A percentile compares a stretch with the other conserved stretches of the same genome.
phyloP scores from a whole-genome alignment of 2,113 vertebrate genomes.

The Helogale parvula region DNA sequence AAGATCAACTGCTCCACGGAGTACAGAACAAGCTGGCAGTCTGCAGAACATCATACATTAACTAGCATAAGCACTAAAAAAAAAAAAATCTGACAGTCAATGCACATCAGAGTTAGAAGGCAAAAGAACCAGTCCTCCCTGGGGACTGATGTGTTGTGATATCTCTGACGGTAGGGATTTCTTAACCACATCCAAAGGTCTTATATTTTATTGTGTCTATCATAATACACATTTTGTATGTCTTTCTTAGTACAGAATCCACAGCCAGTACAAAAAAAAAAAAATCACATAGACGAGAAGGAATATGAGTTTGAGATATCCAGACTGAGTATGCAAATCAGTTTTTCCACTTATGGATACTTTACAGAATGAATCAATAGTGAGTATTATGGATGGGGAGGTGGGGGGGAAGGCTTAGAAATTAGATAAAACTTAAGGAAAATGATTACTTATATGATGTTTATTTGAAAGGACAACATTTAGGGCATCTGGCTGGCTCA shows the following conservation, averaged over 20 bases:
- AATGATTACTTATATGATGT: not conserved
- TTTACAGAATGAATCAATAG: conserved; percentile 21
- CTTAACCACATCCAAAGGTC: not conserved
- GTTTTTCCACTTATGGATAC: not conserved
- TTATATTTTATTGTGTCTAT: conserved; percentile 35
- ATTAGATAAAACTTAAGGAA: conserved; percentile 7
- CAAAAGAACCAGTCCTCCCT: conserved; percentile 44
- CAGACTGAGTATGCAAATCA: not conserved
- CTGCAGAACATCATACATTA: conserved; percentile 61
- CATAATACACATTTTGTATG: not conserved
- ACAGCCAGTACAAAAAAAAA: not conserved
- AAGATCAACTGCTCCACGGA: conserved; percentile 74
- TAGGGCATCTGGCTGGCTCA: not conserved
- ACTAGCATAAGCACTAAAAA: conserved; percentile 50
- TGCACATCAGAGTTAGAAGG: conserved; percentile 26
- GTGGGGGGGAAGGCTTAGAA: not conserved
- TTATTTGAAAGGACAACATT: not conserved
- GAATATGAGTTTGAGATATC: not conserved
- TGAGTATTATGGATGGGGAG: not conserved
- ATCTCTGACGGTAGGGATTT: not conserved
- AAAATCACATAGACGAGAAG: not conserved
- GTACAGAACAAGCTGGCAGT: conserved; percentile 58
- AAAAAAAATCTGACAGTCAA: conserved; percentile 51
- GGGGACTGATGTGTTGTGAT: not conserved
- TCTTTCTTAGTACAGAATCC: conserved; percentile 17